Evolutionary conservation across 2,113 vertebrate genomes (phyloP), one percentile per base, ranked within the genome.

Genomic region (Callaeas wilsoni): DNA sequence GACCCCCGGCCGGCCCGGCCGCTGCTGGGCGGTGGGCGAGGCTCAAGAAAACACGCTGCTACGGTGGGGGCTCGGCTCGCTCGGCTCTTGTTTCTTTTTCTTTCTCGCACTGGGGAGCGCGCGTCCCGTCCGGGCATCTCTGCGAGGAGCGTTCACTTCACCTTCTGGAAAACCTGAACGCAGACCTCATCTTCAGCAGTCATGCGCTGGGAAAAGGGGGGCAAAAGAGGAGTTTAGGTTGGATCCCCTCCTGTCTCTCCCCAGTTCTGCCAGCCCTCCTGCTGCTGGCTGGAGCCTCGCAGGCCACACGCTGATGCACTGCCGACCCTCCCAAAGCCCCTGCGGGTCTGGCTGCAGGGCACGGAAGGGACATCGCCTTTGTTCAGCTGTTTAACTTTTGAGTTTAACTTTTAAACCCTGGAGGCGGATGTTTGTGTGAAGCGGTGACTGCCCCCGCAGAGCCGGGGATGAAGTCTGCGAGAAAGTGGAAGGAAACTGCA

Each of bases 151-250:
- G 8, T 56, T 94, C 97, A 98, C 30, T 98, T 97, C 67, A 98
- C 98, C 90, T 98, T 99, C 97, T 98, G 98, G 98, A 99, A 99
- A 88, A 99, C 98, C 96, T 99, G 99, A 94, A 98, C 97, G 39
- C 98, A 99, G 55, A 98, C 97, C 6, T 98, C 97, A 4, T 97
- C 98, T 95, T 98, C 94, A 10, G 98, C 99, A 14, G 99, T 99
- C 98, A 99, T 97, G 94, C 99, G 98, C 99, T 99, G 97, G 44
- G 95, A 85, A 93, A 35, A 68, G 64, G 22, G 35, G 32, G 12
- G 6, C 1, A 5, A 69, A 69, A 88, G 26, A 59, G 16, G 16
- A 46, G 20, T 42, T 92, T 42, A 80, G 83, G n/a, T 7, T 53
- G 74, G 14, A 44, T 60, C 30, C 21, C 6, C 13, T 80, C 30